Conservation (phyloP, 2,797 vertebrate species). For the Mastacembelus armatus region DNA sequence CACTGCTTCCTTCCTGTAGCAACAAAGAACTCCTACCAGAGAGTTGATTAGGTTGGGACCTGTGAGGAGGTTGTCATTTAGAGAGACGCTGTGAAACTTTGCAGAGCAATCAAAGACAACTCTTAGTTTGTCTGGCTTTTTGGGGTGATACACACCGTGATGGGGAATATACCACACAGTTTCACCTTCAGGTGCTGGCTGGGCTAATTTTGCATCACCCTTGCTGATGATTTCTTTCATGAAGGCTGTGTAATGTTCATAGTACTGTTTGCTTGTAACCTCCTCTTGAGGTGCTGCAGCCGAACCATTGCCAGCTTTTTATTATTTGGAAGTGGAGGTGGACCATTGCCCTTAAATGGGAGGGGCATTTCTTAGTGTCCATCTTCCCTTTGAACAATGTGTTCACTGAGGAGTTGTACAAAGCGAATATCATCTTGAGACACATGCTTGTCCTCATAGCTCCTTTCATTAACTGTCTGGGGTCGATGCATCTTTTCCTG, state of each 20-base stretch:
- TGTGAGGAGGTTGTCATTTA: slow-evolving; percentile 27
- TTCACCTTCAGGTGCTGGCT: neutral
- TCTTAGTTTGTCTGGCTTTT: slow-evolving; percentile 8
- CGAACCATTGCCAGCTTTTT: slow-evolving; percentile 20
- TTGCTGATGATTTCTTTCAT: slow-evolving; percentile 25
- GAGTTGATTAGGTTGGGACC: slow-evolving; percentile 28
- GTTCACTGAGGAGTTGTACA: neutral
- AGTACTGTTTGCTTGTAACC: slow-evolving; percentile 17
- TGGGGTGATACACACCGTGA: slow-evolving; percentile 1
- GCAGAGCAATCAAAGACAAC: slow-evolving; percentile 25
- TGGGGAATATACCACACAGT: slow-evolving; percentile 29
- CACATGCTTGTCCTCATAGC: slow-evolving; percentile 35
- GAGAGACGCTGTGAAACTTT: neutral
- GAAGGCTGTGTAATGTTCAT: slow-evolving; percentile 27
- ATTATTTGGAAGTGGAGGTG: slow-evolving; percentile 25
- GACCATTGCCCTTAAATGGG: slow-evolving; percentile 1
- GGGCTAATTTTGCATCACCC: slow-evolving; percentile 30
- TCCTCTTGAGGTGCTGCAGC: slow-evolving; percentile 23
- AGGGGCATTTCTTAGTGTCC: slow-evolving; percentile 16
- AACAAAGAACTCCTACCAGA: slow-evolving; percentile 6
- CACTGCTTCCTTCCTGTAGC: slow-evolving; percentile 12
- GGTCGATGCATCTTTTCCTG: too few species aligned
- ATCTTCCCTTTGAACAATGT: neutral
- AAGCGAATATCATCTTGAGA: slow-evolving; percentile 28
- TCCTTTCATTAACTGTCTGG: slow-evolving; percentile 30